A percentile compares a stretch with the other conserved stretches of the same genome.
These are phyloP conservation scores for Apamea sordens DNA, from an alignment of 2,888 invertebrate species.

Conservation along the genomic window DNA sequence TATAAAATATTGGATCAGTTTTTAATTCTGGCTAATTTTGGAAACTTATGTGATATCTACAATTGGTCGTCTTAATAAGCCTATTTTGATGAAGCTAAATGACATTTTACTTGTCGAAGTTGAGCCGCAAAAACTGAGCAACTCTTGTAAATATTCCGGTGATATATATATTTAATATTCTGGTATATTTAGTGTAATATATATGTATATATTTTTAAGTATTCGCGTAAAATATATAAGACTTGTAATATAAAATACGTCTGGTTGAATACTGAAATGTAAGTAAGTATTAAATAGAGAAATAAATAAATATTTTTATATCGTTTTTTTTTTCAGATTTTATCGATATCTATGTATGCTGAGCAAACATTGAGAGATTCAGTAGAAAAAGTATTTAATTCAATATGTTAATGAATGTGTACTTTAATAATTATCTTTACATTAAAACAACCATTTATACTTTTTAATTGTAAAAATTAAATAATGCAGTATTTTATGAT, in stretches of 20 bases:
- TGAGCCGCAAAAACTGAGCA: constrained; percentile 64
- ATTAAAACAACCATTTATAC: constrained; percentile 5
- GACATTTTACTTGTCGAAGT: constrained; percentile 32
- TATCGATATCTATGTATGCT: constrained; percentile 30
- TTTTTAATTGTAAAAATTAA: neutral
- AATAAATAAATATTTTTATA: neutral
- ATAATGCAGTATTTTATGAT: constrained; percentile 14
- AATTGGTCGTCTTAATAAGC: constrained; percentile 64
- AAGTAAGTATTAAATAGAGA: constrained; percentile 8
- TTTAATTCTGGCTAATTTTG: constrained; percentile 14
- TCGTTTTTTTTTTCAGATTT: neutral
- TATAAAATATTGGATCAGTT: constrained; percentile 21
- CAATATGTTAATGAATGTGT: neutral
- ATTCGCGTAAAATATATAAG: constrained; percentile 2
- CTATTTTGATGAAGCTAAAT: constrained; percentile 50
- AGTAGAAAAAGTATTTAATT: constrained; percentile 17
- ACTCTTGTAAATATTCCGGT: constrained; percentile 12
- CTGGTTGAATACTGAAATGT: constrained; percentile 9
- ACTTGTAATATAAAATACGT: constrained; percentile 8
- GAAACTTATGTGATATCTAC: constrained; percentile 46
- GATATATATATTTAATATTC: constrained; percentile 8
- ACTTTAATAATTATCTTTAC: neutral
- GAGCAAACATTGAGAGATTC: constrained; percentile 38
- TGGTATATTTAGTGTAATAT: neutral
- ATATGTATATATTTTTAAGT: neutral